Percentiles rank a stretch among this genome's conserved stretches.
Evolutionary conservation across 2,113 vertebrate genomes (phyloP).

Genomic region (Xyliphius kryptos): DNA sequence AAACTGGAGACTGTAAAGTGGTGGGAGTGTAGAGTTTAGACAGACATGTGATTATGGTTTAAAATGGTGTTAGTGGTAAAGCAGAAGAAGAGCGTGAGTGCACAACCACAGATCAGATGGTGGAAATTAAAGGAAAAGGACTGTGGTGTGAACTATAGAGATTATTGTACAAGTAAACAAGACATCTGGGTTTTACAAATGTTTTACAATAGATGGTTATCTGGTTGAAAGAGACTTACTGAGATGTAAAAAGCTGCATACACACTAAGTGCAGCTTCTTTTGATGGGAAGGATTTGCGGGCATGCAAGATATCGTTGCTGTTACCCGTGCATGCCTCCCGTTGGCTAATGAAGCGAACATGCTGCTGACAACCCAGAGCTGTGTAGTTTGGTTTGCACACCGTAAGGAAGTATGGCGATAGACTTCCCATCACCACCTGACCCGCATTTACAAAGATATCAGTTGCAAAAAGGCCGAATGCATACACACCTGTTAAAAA

Average conservation of each 20-base stretch:
- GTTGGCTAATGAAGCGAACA: conserved; percentile 73
- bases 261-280: conserved; percentile 79
- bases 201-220: too few species aligned
- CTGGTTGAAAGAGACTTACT: conserved; percentile 56
- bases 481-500: conserved; percentile 73
- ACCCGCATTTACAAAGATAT: conserved; percentile 84
- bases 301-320: conserved; percentile 71
- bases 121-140: too few species aligned
- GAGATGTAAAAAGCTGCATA: conserved; percentile 78
- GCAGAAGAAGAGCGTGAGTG: too few species aligned
- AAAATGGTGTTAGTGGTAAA: too few species aligned
- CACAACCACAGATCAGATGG: too few species aligned
- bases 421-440: conserved; percentile 87
- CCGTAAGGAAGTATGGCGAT: conserved; percentile 82
- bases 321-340: conserved; percentile 77
- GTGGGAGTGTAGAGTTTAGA: too few species aligned
- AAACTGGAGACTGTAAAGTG: too few species aligned
- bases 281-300: conserved; percentile 83
- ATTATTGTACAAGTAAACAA: too few species aligned
- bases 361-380: conserved; percentile 75
- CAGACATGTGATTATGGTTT: too few species aligned
- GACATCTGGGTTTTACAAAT: too few species aligned
- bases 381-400: conserved; percentile 86
- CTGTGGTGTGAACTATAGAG: too few species aligned
- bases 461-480: conserved; percentile 84